phyloP scores from a whole-genome alignment of 2,888 invertebrate species.

The Salpingus planirostris region DNA sequence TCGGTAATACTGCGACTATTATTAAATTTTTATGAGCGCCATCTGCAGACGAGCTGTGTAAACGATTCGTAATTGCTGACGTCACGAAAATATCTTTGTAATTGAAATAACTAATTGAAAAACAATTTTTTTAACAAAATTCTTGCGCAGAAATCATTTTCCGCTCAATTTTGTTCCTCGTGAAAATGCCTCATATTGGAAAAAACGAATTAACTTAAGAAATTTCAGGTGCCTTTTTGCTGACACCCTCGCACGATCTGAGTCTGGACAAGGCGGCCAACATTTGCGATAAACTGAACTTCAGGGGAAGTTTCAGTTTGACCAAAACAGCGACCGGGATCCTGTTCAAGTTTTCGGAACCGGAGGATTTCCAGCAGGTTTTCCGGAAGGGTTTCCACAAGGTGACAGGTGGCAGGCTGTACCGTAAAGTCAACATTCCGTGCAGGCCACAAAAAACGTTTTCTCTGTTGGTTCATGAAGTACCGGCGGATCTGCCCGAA shows the following conservation, averaged over 20 bases:
- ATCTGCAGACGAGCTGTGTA: no score
- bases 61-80: no score
- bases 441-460: constrained; percentile 84
- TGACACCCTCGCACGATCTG: constrained; percentile 78
- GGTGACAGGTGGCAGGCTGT: constrained; percentile 76
- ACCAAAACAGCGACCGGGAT: constrained; percentile 85
- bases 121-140: no score
- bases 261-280: constrained; percentile 78
- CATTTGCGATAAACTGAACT: constrained; percentile 83
- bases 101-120: no score
- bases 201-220: no score
- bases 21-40: no score
- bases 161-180: no score
- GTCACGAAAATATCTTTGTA: no score
- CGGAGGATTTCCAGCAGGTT: constrained; percentile 78
- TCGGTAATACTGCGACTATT: no score
- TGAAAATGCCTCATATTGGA: no score
- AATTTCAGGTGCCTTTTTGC: constrained; percentile 61
- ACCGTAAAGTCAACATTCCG: constrained; percentile 78
- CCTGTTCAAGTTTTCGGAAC: constrained; percentile 78
- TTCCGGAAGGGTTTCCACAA: constrained; percentile 78
- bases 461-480: constrained; percentile 71
- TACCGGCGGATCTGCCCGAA: constrained; percentile 76
- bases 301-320: constrained; percentile 76
- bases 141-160: no score